These are phyloP conservation scores for Podilymbus podiceps DNA, from an alignment of 2,113 vertebrate species.

Conservation along the genomic window DNA sequence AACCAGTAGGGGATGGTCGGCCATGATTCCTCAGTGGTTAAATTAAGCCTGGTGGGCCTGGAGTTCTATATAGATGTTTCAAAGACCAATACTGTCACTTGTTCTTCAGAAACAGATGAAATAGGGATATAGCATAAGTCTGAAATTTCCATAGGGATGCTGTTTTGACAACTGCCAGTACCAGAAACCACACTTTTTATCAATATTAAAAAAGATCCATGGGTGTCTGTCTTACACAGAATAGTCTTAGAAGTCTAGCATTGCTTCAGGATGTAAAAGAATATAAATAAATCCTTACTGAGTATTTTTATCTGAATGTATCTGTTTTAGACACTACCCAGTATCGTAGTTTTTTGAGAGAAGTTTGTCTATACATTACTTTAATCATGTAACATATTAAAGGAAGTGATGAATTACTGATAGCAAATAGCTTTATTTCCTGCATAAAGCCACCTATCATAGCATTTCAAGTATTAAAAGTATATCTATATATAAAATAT, in stretches of 20 bases:
- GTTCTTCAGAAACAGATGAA: conserved; percentile 7
- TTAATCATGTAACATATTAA: neutral
- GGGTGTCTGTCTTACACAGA: neutral
- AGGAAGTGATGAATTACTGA: neutral
- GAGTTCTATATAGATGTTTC: neutral
- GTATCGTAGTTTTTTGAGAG: neutral
- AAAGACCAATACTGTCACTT: neutral
- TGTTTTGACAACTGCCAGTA: conserved; percentile 25
- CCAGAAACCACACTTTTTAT: neutral
- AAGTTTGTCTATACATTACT: neutral
- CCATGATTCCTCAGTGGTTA: conserved; percentile 3
- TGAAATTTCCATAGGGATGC: conserved; percentile 3
- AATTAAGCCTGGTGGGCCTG: neutral
- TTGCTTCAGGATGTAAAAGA: conserved; percentile 7
- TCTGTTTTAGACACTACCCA: neutral
- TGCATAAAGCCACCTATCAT: neutral
- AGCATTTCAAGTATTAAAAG: neutral
- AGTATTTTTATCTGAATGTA: neutral
- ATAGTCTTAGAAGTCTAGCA: neutral
- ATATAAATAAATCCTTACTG: neutral
- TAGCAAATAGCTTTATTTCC: neutral
- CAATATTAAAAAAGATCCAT: neutral
- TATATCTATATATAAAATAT: neutral
- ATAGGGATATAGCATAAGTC: neutral
- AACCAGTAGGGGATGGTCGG: neutral